phyloP scores from a whole-genome alignment of 92 coral and sea anemone species.

The Paragorgia papillata region DNA sequence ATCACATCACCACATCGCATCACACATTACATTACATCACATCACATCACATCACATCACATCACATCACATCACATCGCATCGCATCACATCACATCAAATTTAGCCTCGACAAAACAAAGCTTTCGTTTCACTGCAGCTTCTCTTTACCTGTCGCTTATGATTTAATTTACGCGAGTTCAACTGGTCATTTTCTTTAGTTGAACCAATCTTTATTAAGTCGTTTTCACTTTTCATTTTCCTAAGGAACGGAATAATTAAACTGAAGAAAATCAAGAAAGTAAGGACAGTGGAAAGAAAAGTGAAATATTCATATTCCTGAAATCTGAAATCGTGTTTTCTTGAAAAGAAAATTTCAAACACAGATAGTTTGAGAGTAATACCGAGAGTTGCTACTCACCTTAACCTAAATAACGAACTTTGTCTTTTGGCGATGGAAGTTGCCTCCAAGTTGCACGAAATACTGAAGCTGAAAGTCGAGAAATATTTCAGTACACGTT shows the following conservation, averaged over 20 bases:
- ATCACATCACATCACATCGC: too few relatives aligned
- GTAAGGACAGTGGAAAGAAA: neutral
- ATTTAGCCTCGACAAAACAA: neutral
- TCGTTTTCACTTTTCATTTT: conserved; percentile 41
- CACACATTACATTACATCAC: too few relatives aligned
- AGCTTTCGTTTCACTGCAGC: neutral
- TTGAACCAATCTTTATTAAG: conserved; percentile 3
- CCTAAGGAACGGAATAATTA: neutral
- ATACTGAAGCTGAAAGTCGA: conserved; percentile 62
- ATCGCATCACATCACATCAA: too few relatives aligned
- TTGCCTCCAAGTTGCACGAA: conserved; percentile 70
- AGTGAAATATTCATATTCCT: neutral
- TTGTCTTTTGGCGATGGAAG: conserved; percentile 55
- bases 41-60: too few relatives aligned
- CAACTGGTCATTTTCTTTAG: neutral
- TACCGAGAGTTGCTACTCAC: conserved; percentile 14
- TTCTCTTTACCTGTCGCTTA: neutral
- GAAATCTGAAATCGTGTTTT: too few relatives aligned
- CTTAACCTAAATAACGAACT: conserved; percentile 40
- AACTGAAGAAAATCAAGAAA: neutral
- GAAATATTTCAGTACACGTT: neutral
- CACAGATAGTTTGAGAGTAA: too few relatives aligned
- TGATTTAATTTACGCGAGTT: neutral
- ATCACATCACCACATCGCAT: too few relatives aligned
- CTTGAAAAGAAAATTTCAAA: too few relatives aligned